Evolutionary conservation across 2,888 invertebrate species (phyloP), one percentile per base, ranked within the genome.

Genomic region (Catotricha subobsoleta): DNA sequence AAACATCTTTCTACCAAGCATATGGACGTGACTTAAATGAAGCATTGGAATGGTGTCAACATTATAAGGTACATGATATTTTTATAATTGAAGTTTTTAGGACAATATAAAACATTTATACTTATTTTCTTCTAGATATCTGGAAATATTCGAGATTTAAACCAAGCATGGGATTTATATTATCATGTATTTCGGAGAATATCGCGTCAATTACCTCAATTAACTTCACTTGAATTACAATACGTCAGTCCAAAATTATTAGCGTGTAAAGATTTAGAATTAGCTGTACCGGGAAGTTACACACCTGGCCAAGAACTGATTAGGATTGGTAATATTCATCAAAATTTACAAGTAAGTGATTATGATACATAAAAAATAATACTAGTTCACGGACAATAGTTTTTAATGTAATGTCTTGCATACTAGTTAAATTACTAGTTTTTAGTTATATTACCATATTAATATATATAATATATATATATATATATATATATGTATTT

Each of bases 141-240:
- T 0, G 77, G 81, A 1, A 80, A 82, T 50, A 77, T 83, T 5
- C 77, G 91, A 49, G 97, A 99, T 55, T 64, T 99, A 48, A 94
- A 92, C 58, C 92, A 92, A 58, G 98, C 98, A 3, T 99, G 98
- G 98, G 97, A 99, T 59, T 70, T 95, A 28, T 99, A 99, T 65
- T 99, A 98, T 65, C 90, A 94, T 59, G 95, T 98, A 40, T 98
- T 98, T 66, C 74, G 95, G 21, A 76, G 92, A 50, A 97, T 98
- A 57, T 87, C 92, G 16, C 76, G 91, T 16, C 98, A 98, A 60
- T 66, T 99, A 48, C 90, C 94, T 3, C 86, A 87, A 57, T 64
- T 91, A 30, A 90, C 90, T 5, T 84, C 84, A 2, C 66, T 92
- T 33, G 91, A 91, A 62, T 66, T 92, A 51, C 92, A 95, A 56